A percentile compares a stretch with the other conserved stretches of the same genome.
Evolutionary conservation across 2,113 vertebrate species (phyloP).

Genomic region (Podarcis muralis): DNA sequence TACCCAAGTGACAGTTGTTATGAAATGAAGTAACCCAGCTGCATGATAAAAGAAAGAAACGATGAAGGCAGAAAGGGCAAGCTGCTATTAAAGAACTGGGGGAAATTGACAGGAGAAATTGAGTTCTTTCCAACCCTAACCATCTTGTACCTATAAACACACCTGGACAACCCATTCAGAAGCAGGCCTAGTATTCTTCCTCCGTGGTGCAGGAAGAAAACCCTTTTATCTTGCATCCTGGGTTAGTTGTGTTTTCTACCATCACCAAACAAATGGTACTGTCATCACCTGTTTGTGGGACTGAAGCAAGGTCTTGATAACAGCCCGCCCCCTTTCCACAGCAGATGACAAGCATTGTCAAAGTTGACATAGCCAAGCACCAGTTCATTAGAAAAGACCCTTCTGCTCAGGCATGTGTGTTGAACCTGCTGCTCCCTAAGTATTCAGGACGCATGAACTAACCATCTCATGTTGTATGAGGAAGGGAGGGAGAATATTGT

Average conservation of each 20-base stretch:
- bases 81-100: slow-evolving; percentile 54
- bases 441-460: not conserved
- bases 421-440: not conserved
- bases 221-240: not conserved
- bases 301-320: not conserved
- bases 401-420: not conserved
- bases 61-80: slow-evolving; percentile 61
- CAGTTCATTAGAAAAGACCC: not conserved
- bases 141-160: slow-evolving; percentile 63
- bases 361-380: not conserved
- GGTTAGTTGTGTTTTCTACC: not conserved
- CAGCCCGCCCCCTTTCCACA: not conserved
- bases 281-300: not conserved
- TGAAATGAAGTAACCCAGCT: slow-evolving; percentile 58
- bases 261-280: not conserved
- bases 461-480: not conserved
- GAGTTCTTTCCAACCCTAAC: slow-evolving; percentile 48
- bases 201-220: not conserved
- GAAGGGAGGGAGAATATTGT: not conserved
- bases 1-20: slow-evolving; percentile 59
- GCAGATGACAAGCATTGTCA: not conserved
- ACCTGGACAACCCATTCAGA: not conserved
- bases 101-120: slow-evolving; percentile 64
- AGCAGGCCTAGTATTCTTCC: not conserved
- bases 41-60: slow-evolving; percentile 62